A percentile compares a stretch with the other conserved stretches of the same genome.
Conservation (phyloP, 2,113 vertebrate species). For the Corythornis vintsioides region DNA sequence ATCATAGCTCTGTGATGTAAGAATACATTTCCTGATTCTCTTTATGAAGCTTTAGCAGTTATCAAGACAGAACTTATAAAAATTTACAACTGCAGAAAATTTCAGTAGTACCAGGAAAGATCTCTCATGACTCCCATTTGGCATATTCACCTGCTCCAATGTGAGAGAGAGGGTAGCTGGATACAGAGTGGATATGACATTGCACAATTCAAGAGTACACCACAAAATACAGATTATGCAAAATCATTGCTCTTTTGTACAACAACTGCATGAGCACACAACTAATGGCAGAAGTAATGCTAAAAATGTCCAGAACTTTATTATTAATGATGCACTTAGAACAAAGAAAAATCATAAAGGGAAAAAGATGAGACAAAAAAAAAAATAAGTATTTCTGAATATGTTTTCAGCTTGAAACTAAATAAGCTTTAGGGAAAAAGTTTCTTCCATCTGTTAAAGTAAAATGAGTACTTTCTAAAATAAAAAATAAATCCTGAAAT, state of each 20-base stretch:
- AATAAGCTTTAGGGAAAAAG: not conserved
- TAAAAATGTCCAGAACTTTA: not conserved
- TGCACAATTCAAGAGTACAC: not conserved
- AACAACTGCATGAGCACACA: not conserved
- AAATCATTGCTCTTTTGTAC: not conserved
- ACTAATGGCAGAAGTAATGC: not conserved
- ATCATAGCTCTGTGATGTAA: not conserved
- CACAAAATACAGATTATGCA: not conserved
- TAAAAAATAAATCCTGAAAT: not conserved
- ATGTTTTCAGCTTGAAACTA: not conserved
- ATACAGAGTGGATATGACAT: not conserved
- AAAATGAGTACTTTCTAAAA: not conserved
- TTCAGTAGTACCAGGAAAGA: not conserved
- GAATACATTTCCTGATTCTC: not conserved
- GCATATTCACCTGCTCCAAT: not conserved
- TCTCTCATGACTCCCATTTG: not conserved
- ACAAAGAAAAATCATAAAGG: not conserved
- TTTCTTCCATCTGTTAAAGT: not conserved
- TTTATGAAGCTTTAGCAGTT: not conserved
- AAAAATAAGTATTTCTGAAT: not conserved
- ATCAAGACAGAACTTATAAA: not conserved
- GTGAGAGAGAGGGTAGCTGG: not conserved
- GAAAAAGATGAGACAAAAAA: not conserved
- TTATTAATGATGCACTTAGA: not conserved
- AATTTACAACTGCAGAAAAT: not conserved